A percentile compares a stretch with the other conserved stretches of the same genome.
Conservation (phyloP, 1,140 invertebrate species). For the Diprion similis region DNA sequence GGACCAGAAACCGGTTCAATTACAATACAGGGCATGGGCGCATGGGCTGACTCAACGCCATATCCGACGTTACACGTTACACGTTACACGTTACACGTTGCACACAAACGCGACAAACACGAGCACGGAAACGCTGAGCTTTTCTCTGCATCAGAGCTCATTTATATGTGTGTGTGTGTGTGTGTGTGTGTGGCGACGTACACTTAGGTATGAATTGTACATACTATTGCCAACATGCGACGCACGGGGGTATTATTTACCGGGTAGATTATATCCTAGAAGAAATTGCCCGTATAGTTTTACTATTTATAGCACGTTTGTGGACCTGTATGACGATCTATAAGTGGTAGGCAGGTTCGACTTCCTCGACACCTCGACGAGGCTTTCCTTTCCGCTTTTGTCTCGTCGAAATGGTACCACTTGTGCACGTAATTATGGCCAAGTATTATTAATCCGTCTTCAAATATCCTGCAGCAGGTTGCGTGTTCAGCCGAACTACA, state of each 20-base stretch:
- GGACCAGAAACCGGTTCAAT: constrained; percentile 42
- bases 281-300: constrained; percentile 3
- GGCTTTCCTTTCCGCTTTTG: not conserved
- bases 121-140: not conserved
- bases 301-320: not conserved
- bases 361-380: not conserved
- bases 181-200: too few species aligned
- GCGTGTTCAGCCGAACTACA: too few species aligned
- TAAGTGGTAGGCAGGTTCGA: too few species aligned
- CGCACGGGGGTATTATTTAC: not conserved
- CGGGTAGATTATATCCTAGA: not conserved
- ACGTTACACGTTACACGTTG: not conserved
- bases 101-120: constrained; percentile 1
- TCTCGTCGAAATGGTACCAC: not conserved
- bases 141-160: not conserved
- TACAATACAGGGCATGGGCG: constrained; percentile 36
- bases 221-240: too few species aligned
- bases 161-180: too few species aligned
- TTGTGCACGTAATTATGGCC: not conserved
- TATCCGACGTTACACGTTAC: constrained; percentile 9
- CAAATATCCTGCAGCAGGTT: too few species aligned
- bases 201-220: too few species aligned
- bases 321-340: too few species aligned
- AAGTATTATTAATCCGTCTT: too few species aligned
- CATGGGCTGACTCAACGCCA: constrained; percentile 37